A percentile compares a stretch with the other conserved stretches of the same genome.
These are phyloP conservation scores for Eolophus roseicapilla DNA, from an alignment of 2,113 vertebrate species.

Conservation along the genomic window DNA sequence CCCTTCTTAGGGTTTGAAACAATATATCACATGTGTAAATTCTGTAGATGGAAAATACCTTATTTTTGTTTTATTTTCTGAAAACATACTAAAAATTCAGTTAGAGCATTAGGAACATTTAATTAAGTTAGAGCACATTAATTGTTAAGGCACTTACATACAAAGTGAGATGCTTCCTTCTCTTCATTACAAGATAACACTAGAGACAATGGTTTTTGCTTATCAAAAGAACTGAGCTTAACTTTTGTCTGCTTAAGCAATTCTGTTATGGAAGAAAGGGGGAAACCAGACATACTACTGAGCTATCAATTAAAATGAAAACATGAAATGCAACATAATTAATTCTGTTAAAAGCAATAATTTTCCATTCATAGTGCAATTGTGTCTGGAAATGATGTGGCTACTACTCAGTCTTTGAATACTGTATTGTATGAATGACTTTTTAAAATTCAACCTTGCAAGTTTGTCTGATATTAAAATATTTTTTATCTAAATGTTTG, in stretches of 20 bases:
- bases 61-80: neutral
- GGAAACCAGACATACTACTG: neutral
- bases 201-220: constrained; percentile 38
- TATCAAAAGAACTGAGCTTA: constrained; percentile 49
- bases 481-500: neutral
- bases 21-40: neutral
- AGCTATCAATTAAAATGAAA: neutral
- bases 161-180: constrained; percentile 17
- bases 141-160: constrained; percentile 23
- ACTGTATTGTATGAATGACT: neutral
- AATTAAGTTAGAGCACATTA: neutral
- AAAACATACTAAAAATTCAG: constrained; percentile 4
- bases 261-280: neutral
- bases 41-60: neutral
- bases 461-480: neutral
- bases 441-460: neutral
- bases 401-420: neutral
- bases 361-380: neutral
- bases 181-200: constrained; percentile 47
- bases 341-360: constrained; percentile 7
- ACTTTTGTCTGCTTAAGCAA: constrained; percentile 28
- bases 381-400: neutral
- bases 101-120: neutral
- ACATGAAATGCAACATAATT: neutral
- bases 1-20: neutral